Conservation (phyloP, 1,140 invertebrate species). For the Berghia stephanieae region DNA sequence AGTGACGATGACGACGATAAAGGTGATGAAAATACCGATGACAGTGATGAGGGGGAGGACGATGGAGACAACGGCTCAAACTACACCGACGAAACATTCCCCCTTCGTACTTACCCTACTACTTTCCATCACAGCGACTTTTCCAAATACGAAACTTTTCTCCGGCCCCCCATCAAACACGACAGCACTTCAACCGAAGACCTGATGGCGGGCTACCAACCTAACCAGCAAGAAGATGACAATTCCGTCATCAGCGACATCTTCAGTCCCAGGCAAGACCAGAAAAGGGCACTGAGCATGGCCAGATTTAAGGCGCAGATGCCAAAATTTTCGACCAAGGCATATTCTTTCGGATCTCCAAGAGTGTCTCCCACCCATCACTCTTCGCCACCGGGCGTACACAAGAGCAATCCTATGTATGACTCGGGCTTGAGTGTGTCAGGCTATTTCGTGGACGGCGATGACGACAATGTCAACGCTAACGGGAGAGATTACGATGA, state of each 20-base stretch:
- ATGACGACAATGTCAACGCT: not conserved
- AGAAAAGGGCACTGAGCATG: not conserved
- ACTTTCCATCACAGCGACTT: not conserved
- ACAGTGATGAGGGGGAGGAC: constrained; percentile 22
- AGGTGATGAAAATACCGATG: constrained; percentile 12
- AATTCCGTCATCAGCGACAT: constrained; percentile 42
- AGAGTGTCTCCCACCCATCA: not conserved
- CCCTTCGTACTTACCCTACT: not conserved
- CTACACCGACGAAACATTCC: not conserved
- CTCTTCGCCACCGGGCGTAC: not conserved
- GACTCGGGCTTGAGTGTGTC: too few species aligned
- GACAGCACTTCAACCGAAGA: constrained; percentile 36
- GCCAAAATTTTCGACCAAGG: constrained; percentile 15
- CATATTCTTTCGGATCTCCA: not conserved
- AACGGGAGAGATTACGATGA: too few species aligned
- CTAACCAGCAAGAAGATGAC: too few species aligned
- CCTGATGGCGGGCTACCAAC: constrained; percentile 36
- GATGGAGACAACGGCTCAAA: constrained; percentile 25
- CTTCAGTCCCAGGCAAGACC: constrained; percentile 35
- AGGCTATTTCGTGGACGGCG: not conserved
- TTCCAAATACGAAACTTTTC: not conserved
- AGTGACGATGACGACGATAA: constrained; percentile 41
- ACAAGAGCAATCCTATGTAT: too few species aligned
- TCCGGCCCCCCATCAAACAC: not conserved
- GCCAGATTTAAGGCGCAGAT: not conserved